Evolutionary conservation across 1,140 invertebrate genomes (phyloP).

Genomic region (Drosophila athabasca): DNA sequence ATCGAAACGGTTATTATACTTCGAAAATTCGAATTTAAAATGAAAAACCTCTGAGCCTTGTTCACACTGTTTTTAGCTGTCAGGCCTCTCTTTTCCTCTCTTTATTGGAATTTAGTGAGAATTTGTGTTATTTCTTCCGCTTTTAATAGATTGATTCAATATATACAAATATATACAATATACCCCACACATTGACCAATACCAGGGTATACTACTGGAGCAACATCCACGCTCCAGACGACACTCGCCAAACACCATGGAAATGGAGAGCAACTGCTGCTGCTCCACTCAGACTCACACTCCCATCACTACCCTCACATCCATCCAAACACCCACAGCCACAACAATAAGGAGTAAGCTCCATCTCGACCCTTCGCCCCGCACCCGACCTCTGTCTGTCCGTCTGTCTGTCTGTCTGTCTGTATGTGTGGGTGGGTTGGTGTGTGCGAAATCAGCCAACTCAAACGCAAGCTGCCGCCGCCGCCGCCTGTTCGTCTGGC

Average conservation of each 20-base stretch:
- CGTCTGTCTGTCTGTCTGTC: conserved; percentile 4
- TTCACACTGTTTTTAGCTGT: too few species aligned
- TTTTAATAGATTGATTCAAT: too few species aligned
- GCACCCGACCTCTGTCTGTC: conserved; percentile 52
- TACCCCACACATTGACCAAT: background rate
- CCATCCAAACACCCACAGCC: conserved; percentile 45
- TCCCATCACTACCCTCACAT: conserved; percentile 5
- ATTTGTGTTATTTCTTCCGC: background rate
- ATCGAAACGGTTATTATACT: too few species aligned
- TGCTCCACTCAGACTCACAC: conserved; percentile 41
- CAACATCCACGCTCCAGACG: conserved; percentile 70
- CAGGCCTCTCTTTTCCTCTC: too few species aligned
- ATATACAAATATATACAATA: background rate
- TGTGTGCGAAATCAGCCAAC: conserved; percentile 72
- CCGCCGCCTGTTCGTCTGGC: conserved; percentile 72
- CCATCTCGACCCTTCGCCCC: conserved; percentile 23
- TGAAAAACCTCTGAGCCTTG: too few species aligned
- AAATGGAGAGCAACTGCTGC: conserved; percentile 59
- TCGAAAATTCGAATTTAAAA: too few species aligned
- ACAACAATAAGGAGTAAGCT: conserved; percentile 58
- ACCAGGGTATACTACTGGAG: conserved; percentile 14
- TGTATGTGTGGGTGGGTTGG: conserved; percentile 17
- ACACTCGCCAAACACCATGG: conserved; percentile 75
- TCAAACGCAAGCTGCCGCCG: conserved; percentile 56
- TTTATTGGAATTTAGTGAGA: too few species aligned